Conservation (phyloP, 2,888 invertebrate species). For the Pemphredon lugubris region DNA sequence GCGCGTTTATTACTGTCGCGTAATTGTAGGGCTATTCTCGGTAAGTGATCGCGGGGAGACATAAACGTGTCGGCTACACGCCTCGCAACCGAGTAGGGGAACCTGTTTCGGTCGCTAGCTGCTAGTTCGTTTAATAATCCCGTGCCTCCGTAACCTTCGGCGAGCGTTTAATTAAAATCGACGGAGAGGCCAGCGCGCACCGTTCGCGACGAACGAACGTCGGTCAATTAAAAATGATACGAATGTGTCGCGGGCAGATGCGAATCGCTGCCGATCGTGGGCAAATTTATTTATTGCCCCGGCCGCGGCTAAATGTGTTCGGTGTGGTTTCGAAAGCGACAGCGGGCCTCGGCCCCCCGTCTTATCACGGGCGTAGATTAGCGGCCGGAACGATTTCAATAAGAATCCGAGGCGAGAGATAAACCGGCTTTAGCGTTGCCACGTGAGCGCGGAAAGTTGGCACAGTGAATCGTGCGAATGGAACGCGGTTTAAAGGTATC, state of each 20-base stretch:
- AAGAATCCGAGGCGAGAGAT: slow-evolving; percentile 9
- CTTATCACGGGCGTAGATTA: slow-evolving; percentile 53
- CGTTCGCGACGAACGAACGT: neutral
- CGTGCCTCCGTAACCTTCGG: neutral
- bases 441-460: neutral
- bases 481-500: slow-evolving; percentile 11
- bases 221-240: neutral
- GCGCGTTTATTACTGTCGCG: slow-evolving; percentile 29
- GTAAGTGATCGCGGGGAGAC: slow-evolving; percentile 17
- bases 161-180: neutral
- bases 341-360: too few relatives aligned
- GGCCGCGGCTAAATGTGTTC: slow-evolving; percentile 12
- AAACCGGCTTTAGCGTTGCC: slow-evolving; percentile 3
- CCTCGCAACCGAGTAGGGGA: too few relatives aligned
- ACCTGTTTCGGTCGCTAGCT: slow-evolving; percentile 10
- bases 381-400: slow-evolving; percentile 31
- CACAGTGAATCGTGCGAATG: slow-evolving; percentile 11
- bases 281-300: slow-evolving; percentile 22
- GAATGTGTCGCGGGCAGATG: neutral
- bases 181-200: too few relatives aligned
- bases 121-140: slow-evolving; percentile 3
- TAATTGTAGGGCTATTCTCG: slow-evolving; percentile 40
- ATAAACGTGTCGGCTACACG: slow-evolving; percentile 8
- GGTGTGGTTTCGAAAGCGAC: slow-evolving; percentile 36
- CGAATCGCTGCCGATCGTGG: neutral